phyloP scores from a whole-genome alignment of 2,888 invertebrate species.

The Oxytorus armatus region DNA sequence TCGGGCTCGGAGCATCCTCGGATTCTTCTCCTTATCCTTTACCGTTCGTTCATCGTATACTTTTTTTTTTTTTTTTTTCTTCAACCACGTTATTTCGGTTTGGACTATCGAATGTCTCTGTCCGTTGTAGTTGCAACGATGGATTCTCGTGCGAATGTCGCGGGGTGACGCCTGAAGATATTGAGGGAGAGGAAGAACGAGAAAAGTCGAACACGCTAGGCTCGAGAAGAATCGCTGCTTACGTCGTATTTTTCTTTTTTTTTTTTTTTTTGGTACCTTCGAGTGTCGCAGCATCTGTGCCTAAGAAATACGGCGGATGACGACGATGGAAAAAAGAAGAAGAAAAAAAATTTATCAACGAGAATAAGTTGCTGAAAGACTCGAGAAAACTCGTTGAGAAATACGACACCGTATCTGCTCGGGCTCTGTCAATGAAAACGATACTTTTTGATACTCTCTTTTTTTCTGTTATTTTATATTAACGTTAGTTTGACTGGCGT shows the following conservation, averaged over 20 bases:
- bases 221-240: conserved; percentile 10
- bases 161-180: background rate
- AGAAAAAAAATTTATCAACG: conserved; percentile 12
- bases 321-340: conserved; percentile 24
- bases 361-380: conserved; percentile 1
- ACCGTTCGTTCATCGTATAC: conserved; percentile 37
- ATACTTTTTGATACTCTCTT: background rate
- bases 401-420: conserved; percentile 15
- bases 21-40: conserved; percentile 65
- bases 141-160: conserved; percentile 38
- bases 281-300: background rate
- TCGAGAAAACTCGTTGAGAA: conserved; percentile 28
- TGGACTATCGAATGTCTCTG: conserved; percentile 59
- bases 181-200: conserved; percentile 1
- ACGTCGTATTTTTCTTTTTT: conserved; percentile 9
- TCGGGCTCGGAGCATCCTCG: conserved; percentile 59
- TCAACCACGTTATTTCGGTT: conserved; percentile 61
- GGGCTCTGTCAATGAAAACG: background rate
- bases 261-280: background rate
- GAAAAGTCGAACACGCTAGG: background rate
- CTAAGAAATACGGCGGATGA: background rate
- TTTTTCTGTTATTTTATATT: background rate
- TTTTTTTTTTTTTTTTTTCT: conserved; percentile 58
- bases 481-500: no score
- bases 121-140: conserved; percentile 14